These are phyloP conservation scores for Chondrosia reniformis DNA, from an alignment of 37 sponge, comb jelly and placozoan genomes.

Conservation along the genomic window DNA sequence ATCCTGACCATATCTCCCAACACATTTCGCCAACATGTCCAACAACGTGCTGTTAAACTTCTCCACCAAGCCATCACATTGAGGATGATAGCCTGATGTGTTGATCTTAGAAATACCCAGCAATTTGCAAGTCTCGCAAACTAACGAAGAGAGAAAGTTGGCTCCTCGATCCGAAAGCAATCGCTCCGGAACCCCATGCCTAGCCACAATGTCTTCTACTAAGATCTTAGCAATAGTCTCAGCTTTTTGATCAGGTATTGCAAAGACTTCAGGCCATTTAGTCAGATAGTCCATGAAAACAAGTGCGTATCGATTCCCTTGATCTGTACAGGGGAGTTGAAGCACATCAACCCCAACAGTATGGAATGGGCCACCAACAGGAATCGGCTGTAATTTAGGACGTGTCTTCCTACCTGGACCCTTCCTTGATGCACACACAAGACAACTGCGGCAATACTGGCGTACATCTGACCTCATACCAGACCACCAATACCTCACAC, in stretches of 20 bases:
- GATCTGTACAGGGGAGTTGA: constrained; percentile 32
- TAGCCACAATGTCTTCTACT: constrained; percentile 34
- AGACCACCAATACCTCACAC: constrained; percentile 17
- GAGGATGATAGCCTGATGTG: constrained; percentile 53
- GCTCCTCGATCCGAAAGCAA: constrained; percentile 47
- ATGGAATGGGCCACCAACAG: constrained; percentile 66
- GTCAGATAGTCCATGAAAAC: constrained; percentile 76
- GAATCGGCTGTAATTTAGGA: constrained; percentile 38
- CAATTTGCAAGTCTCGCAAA: constrained; percentile 22
- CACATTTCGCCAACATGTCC: constrained; percentile 34
- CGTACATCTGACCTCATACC: constrained; percentile 43
- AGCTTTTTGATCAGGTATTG: constrained; percentile 44
- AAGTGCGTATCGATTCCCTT: constrained; percentile 35
- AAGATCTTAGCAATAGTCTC: constrained; percentile 49
- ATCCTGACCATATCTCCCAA: constrained; percentile 12
- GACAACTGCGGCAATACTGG: constrained; percentile 27
- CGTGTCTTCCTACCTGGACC: not conserved
- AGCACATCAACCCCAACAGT: constrained; percentile 55
- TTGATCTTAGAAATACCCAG: constrained; percentile 44
- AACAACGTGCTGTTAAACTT: constrained; percentile 38
- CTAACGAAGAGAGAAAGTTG: constrained; percentile 27
- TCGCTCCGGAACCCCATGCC: constrained; percentile 40
- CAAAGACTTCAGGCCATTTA: constrained; percentile 73
- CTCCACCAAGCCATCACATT: constrained; percentile 58
- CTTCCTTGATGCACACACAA: constrained; percentile 33